phyloP scores from a whole-genome alignment of 2,113 vertebrate species.

The Terrapene triunguis region DNA sequence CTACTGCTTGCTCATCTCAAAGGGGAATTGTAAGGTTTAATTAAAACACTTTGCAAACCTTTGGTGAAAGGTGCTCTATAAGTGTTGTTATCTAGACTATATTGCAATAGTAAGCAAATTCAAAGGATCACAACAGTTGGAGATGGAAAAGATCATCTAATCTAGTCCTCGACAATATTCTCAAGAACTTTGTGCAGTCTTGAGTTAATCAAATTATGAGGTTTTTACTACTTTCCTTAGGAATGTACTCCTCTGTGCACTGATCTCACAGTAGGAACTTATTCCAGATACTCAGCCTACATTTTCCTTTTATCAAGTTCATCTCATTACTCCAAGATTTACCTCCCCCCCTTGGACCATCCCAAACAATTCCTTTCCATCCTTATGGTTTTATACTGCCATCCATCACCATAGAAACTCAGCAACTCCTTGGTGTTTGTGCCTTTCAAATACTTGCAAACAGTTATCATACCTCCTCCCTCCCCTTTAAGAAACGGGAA shows the following conservation, averaged over 20 bases:
- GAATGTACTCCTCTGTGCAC: not conserved
- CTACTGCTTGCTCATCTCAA: not conserved
- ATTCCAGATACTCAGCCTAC: conserved; percentile 7
- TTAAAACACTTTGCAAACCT: conserved; percentile 6
- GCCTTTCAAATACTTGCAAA: not conserved
- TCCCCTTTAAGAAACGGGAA: no score
- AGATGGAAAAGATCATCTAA: not conserved
- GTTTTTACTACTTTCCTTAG: conserved; percentile 25
- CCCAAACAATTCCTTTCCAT: conserved; percentile 4
- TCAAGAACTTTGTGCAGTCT: conserved; percentile 2
- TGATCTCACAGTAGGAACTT: conserved; percentile 41
- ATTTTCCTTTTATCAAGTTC: not conserved
- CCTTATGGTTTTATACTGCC: not conserved
- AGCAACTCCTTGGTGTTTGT: not conserved
- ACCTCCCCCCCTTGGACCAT: conserved; percentile 9
- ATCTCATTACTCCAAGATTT: conserved; percentile 27
- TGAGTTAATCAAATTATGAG: not conserved
- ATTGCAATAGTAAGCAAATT: not conserved
- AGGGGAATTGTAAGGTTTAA: not conserved
- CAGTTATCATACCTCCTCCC: no score
- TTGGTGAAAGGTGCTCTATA: not conserved
- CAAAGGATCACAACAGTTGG: not conserved
- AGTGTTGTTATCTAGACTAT: not conserved
- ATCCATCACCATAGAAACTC: no score
- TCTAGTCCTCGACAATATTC: not conserved